Evolutionary conservation across 2,113 vertebrate species (phyloP).

Genomic region (Glareola pratincola): DNA sequence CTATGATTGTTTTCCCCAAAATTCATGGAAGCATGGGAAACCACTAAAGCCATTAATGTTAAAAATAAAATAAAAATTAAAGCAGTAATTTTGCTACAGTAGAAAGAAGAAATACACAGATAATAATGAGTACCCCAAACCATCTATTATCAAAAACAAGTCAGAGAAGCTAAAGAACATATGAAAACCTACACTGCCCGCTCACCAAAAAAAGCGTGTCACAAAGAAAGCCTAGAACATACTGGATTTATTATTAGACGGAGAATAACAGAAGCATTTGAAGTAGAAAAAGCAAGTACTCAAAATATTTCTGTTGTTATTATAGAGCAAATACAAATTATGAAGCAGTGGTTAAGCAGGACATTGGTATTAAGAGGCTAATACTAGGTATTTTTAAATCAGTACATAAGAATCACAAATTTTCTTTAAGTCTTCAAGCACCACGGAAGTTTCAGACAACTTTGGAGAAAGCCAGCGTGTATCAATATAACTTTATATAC

Average conservation of each 20-base stretch:
- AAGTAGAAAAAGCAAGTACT: not conserved
- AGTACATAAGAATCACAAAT: not conserved
- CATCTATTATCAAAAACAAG: not conserved
- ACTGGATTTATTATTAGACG: not conserved
- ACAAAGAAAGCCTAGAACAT: not conserved
- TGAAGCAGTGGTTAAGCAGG: not conserved
- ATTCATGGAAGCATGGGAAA: not conserved
- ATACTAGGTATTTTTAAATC: not conserved
- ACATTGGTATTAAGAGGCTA: not conserved
- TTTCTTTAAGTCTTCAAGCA: not conserved
- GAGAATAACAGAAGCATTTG: not conserved
- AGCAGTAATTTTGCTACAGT: not conserved
- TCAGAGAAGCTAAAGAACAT: not conserved
- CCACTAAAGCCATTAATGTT: not conserved
- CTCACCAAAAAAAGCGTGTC: not conserved
- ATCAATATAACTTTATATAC: not conserved
- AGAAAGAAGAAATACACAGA: not conserved
- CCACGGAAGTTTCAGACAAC: not conserved
- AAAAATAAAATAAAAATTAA: not conserved
- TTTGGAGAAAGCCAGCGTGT: not conserved
- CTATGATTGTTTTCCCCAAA: not conserved
- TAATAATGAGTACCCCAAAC: not conserved
- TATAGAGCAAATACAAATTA: not conserved
- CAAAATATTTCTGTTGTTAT: not conserved
- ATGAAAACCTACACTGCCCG: not conserved